Evolutionary conservation across 2,888 invertebrate species (phyloP), one percentile per base, ranked within the genome.

Genomic region (Tuberolachnus salignus): DNA sequence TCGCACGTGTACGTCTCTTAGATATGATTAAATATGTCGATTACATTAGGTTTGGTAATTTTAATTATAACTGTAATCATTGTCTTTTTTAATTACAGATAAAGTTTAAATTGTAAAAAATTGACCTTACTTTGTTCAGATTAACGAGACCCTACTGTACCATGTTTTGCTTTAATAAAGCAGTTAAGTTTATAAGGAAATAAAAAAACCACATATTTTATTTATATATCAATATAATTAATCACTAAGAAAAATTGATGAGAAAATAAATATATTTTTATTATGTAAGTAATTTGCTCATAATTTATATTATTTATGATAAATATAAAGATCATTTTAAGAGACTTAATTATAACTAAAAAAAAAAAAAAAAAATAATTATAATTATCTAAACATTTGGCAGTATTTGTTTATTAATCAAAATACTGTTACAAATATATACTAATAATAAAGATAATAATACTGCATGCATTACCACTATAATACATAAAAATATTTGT

Each of bases 371-470:
- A 64, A 42, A 23, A 42, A n/a, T 63, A 53, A 53, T 4, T 4
- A 53, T 53, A 53, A 74, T 23, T 51, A 55, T 23, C 51, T 74
- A 44, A 53, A 74, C n/a, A 74, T 42, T 64, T 51, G 73, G 73
- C 73, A 73, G 73, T 73, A 53, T 53, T 64, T 74, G 3, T 53
- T 9, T 74, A 51, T 53, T 74, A 3, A 53, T 74, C n/a, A 16
- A 55, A 70, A 23, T 44, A 11, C 23, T 64, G n/a, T 63, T 34
- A 34, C 34, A 10, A 44, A 16, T 23, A 61, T 23, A 63, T 46
- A 71, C 44, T 49, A 51, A 51, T 34, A 53, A 53, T 55, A 71
- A 49, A 59, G 34, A 72, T 61, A 73, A 73, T 74, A 74, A 74
- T 74, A 74, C 73, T 74, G 53, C 53, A 53, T n/a, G 23, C 44